Conservation (phyloP, 2,113 vertebrate genomes). For the Phyllostomus discolor region DNA sequence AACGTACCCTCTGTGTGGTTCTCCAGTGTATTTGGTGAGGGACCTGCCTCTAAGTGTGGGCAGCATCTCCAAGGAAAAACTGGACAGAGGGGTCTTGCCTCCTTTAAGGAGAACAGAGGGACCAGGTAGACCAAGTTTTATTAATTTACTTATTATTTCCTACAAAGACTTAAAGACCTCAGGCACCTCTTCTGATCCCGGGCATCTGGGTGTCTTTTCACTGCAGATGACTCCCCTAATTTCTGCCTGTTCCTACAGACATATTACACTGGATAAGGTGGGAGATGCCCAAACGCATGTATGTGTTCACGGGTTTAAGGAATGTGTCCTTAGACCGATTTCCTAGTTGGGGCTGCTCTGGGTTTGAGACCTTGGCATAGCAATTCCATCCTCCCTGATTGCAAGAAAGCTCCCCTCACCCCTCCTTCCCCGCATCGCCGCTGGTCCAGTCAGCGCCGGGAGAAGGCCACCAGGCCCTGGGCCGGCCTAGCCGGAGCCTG, state of each 20-base stretch:
- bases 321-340: background rate
- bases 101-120: background rate
- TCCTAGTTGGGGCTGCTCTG: background rate
- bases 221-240: background rate
- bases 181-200: background rate
- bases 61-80: background rate
- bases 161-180: background rate
- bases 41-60: background rate
- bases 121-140: background rate
- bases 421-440: background rate
- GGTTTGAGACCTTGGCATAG: background rate
- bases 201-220: background rate
- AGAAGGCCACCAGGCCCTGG: background rate
- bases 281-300: too few relatives aligned
- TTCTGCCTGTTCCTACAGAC: background rate
- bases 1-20: background rate
- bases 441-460: background rate
- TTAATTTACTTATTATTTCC: background rate
- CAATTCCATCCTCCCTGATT: background rate
- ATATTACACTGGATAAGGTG: accelerated
- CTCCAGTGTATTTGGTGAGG: accelerated
- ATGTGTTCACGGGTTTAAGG: background rate
- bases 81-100: background rate
- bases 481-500: background rate
- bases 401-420: background rate